Percentiles rank a stretch among this genome's conserved stretches.
Conservation (phyloP, 2,888 invertebrate genomes). For the Apoda limacodes region DNA sequence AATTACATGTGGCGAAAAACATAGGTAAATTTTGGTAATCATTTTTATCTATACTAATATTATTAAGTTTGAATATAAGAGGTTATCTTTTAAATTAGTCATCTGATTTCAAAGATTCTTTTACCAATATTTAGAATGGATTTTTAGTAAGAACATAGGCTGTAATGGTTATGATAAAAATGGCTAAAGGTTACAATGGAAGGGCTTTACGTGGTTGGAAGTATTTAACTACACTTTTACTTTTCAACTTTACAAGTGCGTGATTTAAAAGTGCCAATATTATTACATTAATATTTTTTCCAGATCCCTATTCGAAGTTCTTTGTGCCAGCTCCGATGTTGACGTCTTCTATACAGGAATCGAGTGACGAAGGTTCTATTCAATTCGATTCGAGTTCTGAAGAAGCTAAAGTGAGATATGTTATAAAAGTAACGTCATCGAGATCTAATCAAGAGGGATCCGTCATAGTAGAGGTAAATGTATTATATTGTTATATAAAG, state of each 20-base stretch:
- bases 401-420: conserved; percentile 48
- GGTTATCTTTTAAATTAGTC: no score
- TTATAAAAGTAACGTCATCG: conserved; percentile 45
- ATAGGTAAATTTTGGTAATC: conserved; percentile 44
- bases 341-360: conserved; percentile 47
- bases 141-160: no score
- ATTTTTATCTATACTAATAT: no score
- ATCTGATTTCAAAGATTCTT: no score
- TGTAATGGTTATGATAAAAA: no score
- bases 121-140: no score
- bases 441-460: conserved; percentile 36
- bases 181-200: no score
- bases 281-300: conserved; percentile 2
- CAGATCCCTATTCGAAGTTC: conserved; percentile 50
- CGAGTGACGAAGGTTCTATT: conserved; percentile 53
- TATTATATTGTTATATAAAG: no score
- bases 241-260: no score
- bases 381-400: conserved; percentile 61
- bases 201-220: no score
- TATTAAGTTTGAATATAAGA: no score
- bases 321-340: conserved; percentile 47
- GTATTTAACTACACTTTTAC: no score
- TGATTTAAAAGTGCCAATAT: neutral
- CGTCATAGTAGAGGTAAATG: conserved; percentile 44
- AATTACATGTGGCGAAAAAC: conserved; percentile 38